Evolutionary conservation across 2,113 vertebrate species (phyloP), one percentile per base, ranked within the genome.

Genomic region (Vidua macroura): DNA sequence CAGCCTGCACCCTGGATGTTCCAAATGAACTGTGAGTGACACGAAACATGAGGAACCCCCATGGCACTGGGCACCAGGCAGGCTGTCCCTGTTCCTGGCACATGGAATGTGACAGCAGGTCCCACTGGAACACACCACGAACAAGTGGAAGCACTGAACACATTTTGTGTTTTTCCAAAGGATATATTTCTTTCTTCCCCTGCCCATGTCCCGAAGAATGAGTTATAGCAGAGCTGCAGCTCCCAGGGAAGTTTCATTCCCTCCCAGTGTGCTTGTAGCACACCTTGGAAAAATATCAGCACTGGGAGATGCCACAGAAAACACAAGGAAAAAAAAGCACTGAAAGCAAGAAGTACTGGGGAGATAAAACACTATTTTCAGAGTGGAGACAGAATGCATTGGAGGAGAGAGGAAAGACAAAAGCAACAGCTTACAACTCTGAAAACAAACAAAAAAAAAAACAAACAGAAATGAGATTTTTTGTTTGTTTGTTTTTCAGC

Each of bases 281-380:
- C 80, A 93, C 73, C 82, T 92, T 33, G 25, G 80, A 49, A 86
- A 92, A 89, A 44, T 23, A 75, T 15, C 64, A 69, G 44, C 13
- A 20, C 12, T 14, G 43, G 33, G 68, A 70, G 39, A 68, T 60
- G 64, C 33, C 89, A 37, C 33, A 11, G 56, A 68, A 86, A 84
- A 9, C 41, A 48, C 33, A 13, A 12, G 77, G 56, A 28, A 84
- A 92, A 92, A 52, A 9, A 39, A 67, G 13, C 20, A 43, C 23
- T 55, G 33, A 58, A 18, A 5, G 5, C 19, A 49, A 2, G 10
- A 28, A 75, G 31, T 46, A 22, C 12, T 3, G 30, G 33, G 46
- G 48, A 55, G 52, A n/a, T 22, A 75, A 56, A 81, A 53, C 7
- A 5, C 2, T 13, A 8, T 28, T 84, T 77, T 78, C 33, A 56